Conservation (phyloP, 2,888 invertebrate species). For the Cerastis rubricosa region DNA sequence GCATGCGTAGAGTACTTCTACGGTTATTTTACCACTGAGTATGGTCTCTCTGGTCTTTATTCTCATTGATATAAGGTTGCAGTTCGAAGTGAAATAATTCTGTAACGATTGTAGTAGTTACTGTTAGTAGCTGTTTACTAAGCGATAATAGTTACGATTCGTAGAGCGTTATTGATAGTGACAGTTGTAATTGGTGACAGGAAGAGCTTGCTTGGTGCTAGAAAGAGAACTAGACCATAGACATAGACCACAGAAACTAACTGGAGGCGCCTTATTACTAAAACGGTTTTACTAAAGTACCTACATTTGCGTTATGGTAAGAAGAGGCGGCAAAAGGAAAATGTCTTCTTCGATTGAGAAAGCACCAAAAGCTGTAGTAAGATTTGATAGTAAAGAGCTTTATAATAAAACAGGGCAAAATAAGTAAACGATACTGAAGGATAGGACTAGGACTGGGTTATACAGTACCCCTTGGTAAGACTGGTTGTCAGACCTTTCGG, state of each 20-base stretch:
- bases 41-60: neutral
- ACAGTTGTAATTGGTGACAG: neutral
- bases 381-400: neutral
- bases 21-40: neutral
- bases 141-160: neutral
- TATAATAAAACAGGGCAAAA: neutral
- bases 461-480: too few relatives aligned
- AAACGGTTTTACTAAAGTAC: neutral
- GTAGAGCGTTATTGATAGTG: neutral
- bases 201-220: neutral
- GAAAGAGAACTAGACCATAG: neutral
- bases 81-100: neutral
- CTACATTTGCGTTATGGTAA: constrained; percentile 6
- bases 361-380: neutral
- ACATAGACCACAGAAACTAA: neutral
- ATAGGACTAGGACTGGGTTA: too few relatives aligned
- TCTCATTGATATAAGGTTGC: neutral
- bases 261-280: neutral
- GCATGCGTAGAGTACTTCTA: neutral
- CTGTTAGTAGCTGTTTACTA: neutral
- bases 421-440: neutral
- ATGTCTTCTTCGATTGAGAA: neutral
- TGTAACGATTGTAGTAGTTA: neutral
- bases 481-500: too few relatives aligned
- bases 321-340: neutral